Evolutionary conservation across 2,888 invertebrate species (phyloP).

Genomic region (Pterobdella sp.): DNA sequence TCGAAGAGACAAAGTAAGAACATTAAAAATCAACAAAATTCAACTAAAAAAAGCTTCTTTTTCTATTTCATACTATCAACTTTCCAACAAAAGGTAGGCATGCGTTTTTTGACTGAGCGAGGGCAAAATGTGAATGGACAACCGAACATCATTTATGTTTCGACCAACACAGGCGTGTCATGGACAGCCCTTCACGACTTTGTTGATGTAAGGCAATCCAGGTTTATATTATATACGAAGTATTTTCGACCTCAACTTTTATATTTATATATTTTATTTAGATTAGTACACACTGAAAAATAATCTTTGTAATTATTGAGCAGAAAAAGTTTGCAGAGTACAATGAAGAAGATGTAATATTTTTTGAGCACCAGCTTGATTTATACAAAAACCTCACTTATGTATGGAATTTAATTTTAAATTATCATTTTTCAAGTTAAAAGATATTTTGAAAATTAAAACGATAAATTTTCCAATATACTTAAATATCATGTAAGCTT

Average conservation of each 20-base stretch:
- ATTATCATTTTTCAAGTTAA: too few relatives aligned
- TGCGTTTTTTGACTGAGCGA: slow-evolving; percentile 47
- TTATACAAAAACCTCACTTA: slow-evolving; percentile 48
- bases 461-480: too few relatives aligned
- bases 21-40: neutral
- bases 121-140: slow-evolving; percentile 50
- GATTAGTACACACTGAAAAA: neutral
- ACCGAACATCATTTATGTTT: slow-evolving; percentile 49
- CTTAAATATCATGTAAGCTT: too few relatives aligned
- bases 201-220: too few relatives aligned
- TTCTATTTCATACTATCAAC: neutral
- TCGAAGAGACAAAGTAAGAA: slow-evolving; percentile 44
- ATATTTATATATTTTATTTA: neutral
- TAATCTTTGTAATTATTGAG: neutral
- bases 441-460: too few relatives aligned
- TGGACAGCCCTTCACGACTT: slow-evolving; percentile 50
- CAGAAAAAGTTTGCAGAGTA: slow-evolving; percentile 36
- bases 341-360: slow-evolving; percentile 47
- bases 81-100: slow-evolving; percentile 43
- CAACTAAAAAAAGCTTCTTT: too few relatives aligned
- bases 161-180: slow-evolving; percentile 43
- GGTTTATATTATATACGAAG: too few relatives aligned
- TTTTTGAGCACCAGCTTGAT: slow-evolving; percentile 49
- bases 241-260: too few relatives aligned
- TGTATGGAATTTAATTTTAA: too few relatives aligned